Evolutionary conservation across 23 tunicate genomes (phyloP), one percentile per base, ranked within the genome.

Genomic region (Phallusia fumigata): DNA sequence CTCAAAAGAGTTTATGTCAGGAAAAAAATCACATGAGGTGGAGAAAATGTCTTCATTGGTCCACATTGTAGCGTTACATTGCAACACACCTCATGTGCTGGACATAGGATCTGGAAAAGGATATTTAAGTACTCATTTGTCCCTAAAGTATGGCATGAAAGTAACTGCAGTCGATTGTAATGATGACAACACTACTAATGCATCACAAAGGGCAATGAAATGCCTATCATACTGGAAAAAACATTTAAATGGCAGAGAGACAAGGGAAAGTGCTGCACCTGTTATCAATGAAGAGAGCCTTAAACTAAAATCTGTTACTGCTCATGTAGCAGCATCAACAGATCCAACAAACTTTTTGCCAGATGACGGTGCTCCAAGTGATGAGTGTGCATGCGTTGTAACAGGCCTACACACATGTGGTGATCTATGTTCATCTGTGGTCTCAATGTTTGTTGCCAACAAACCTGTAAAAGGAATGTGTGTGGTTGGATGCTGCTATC

Each of bases 81-180:
- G 84, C 22, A 30, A 51, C 19, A 78, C 84, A 2, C 36, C 64
- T 50, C 72, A 52, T 18, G 84, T 88, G 8, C 2, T 93, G 0
- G 98, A 93, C 72, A 50, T 93, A 76, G 98, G 98, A 11, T 93
- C 98, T 0, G 98, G 98, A 33, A 93, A 88, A 84, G 98, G 98
- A 28, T 93, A 93, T 52, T 88, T 93, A 33, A 82, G 98, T 11
- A 52, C 98, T 0, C 85, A 78, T 53, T 49, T 93, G 33, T 89
- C 90, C 8, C 21, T 93, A 51, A 64, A 78, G 35, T 85, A 93
- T 47, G 28, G 77, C 16, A 30, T 93, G 58, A 77, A 84, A 58
- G 98, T 93, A 8, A 87, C 92, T 21, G 98, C 90, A 19, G 33
- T 93, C 31, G 98, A 93, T 36, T 84, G 84, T 30, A 51, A 36